Evolutionary conservation across 2,888 invertebrate species (phyloP), one percentile per base, ranked within the genome.

Genomic region (Drosophila demipolita): DNA sequence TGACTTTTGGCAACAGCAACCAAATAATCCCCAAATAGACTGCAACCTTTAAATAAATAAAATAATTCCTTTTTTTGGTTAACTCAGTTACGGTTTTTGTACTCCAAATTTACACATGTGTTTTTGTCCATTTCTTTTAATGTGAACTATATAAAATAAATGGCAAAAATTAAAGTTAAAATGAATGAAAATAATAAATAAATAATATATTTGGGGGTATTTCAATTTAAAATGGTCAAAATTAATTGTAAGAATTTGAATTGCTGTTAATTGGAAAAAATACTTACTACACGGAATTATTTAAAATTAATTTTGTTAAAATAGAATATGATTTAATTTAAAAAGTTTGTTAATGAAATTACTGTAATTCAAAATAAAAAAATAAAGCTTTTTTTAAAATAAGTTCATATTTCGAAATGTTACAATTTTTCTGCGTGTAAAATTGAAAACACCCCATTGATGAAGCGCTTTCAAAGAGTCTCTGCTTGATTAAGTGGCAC

Each of bases 401-500:
- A 29, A 60, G 3, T 12, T 23, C 15, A 6, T 52, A 8, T 66
- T 53, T 45, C 9, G 12, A 48, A 40, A 15, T n/a, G 8, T 42
- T 17, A 23, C 33, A 23, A 6, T 15, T 9, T 12, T 36, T 48
- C 11, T 17, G 59, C 9, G 2, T 20, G 17, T 33, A 29, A 49
- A 49, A 42, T 42, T 20, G 4, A 58, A 48, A 69, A 55, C 48
- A 66, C 15, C 40, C 26, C 23, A 15, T 35, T 54, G 36, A 3
- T 50, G 29, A 73, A 73, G 75, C 73, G 78, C 69, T 68, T 66
- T 86, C 42, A 42, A 77, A 67, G 60, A 66, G 70, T 61, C 66
- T 52, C 40, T 50, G 58, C 38, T 80, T 77, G 78, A 74, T 80
- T 55, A 74, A 80, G 81, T 68, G 66, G 23, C 38, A 32, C 29